A percentile compares a stretch with the other conserved stretches of the same genome.
Conservation (phyloP, 2,888 invertebrate genomes). For the Archaeoteleia sp. region DNA sequence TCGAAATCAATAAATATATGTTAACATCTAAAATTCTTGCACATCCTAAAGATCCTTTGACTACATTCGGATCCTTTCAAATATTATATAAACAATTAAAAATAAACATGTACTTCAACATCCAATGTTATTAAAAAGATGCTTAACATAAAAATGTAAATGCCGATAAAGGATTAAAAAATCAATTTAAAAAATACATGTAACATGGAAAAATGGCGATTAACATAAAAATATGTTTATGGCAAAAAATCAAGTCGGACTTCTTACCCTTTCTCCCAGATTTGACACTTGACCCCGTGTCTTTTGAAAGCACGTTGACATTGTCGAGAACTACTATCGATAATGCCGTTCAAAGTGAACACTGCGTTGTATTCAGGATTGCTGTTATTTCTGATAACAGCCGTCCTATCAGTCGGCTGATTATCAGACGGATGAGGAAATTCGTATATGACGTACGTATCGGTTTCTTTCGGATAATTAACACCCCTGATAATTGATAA, state of each 20-base stretch:
- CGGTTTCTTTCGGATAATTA: constrained; percentile 91
- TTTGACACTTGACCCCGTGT: constrained; percentile 86
- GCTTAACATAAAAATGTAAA: too few relatives aligned
- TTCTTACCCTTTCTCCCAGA: constrained; percentile 92
- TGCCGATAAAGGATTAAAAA: too few relatives aligned
- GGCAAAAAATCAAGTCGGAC: not conserved
- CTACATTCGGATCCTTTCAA: too few relatives aligned
- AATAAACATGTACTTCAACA: too few relatives aligned
- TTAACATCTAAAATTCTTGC: too few relatives aligned
- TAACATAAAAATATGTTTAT: too few relatives aligned
- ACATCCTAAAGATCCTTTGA: too few relatives aligned
- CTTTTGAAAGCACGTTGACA: constrained; percentile 77
- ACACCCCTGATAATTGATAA: constrained; percentile 90
- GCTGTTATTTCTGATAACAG: constrained; percentile 87
- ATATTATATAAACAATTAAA: too few relatives aligned
- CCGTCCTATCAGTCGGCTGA: constrained; percentile 84
- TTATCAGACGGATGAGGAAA: constrained; percentile 92
- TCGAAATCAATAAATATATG: too few relatives aligned
- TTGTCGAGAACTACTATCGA: constrained; percentile 86
- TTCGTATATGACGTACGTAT: constrained; percentile 94
- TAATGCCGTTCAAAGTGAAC: constrained; percentile 81
- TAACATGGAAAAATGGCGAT: not conserved
- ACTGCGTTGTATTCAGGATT: constrained; percentile 92
- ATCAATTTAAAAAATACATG: constrained; percentile 9
- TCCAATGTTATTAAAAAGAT: too few relatives aligned